A percentile compares a stretch with the other conserved stretches of the same genome.
Evolutionary conservation across 2,888 invertebrate species (phyloP).

Genomic region (Ceriagrion tenellum): DNA sequence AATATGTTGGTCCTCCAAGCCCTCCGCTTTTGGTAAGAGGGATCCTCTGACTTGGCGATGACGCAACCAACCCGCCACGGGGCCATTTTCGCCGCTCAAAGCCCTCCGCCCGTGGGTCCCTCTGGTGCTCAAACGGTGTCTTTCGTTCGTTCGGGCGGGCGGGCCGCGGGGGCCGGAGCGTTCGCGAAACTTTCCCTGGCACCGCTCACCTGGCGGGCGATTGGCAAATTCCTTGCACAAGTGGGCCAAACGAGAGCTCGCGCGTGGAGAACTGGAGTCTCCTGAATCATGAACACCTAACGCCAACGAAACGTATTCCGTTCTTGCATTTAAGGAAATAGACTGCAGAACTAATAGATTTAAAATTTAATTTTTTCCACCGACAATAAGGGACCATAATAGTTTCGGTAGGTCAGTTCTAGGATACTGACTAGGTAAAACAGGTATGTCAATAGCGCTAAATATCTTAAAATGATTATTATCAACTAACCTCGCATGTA

Average conservation of each 20-base stretch:
- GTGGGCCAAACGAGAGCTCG: background rate
- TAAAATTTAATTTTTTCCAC: too few relatives aligned
- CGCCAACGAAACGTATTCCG: background rate
- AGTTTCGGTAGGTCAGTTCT: too few relatives aligned
- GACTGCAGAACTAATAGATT: too few relatives aligned
- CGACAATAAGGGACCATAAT: too few relatives aligned
- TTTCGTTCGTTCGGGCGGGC: background rate
- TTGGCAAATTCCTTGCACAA: constrained; percentile 29
- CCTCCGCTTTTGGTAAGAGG: too few relatives aligned
- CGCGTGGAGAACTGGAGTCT: background rate
- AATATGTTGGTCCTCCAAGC: too few relatives aligned
- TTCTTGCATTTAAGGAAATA: too few relatives aligned
- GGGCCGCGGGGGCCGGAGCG: background rate
- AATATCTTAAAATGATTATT: too few relatives aligned
- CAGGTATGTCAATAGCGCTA: too few relatives aligned
- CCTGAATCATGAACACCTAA: background rate
- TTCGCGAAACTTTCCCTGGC: constrained; percentile 1
- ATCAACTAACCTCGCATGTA: too few relatives aligned
- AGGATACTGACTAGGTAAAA: too few relatives aligned
- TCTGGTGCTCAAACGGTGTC: background rate
- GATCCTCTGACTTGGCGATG: background rate
- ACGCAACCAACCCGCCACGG: background rate
- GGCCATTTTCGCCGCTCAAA: background rate
- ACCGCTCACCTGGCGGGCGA: background rate
- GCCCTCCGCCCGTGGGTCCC: background rate